These are phyloP conservation scores for Gryon sp. DNA, from an alignment of 1,140 invertebrate species.

Conservation along the genomic window DNA sequence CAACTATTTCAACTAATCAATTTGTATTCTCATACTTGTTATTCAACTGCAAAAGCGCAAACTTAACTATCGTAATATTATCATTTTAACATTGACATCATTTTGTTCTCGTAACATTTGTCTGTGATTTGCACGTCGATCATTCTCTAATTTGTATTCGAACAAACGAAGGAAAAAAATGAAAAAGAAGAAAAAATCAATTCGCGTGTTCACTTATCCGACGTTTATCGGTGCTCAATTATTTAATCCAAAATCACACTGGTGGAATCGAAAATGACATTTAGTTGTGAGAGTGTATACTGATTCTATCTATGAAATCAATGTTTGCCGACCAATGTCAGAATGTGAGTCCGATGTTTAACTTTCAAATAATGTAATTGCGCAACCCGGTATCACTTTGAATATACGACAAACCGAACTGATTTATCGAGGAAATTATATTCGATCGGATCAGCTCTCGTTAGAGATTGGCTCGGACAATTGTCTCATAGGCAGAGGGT, in stretches of 20 bases:
- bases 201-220: conserved; percentile 16
- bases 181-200: too few relatives aligned
- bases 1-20: too few relatives aligned
- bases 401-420: conserved; percentile 36
- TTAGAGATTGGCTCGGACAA: conserved; percentile 47
- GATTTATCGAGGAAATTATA: conserved; percentile 48
- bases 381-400: conserved; percentile 21
- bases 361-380: conserved; percentile 22
- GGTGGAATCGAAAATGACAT: conserved; percentile 27
- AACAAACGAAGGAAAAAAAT: conserved; percentile 3
- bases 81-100: conserved; percentile 36
- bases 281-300: too few relatives aligned
- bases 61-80: conserved; percentile 5
- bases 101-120: conserved; percentile 7
- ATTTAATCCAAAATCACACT: conserved; percentile 14
- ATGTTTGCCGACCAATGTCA: conserved; percentile 23
- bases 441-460: conserved; percentile 36
- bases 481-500: conserved; percentile 37
- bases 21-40: too few relatives aligned
- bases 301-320: conserved; percentile 26
- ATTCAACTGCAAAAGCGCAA: too few relatives aligned
- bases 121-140: conserved; percentile 2
- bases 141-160: conserved; percentile 11
- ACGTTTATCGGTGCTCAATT: conserved; percentile 25
- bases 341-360: conserved; percentile 17